These are phyloP conservation scores for Pycnonotus jocosus DNA, from an alignment of 2,113 vertebrate species.

Conservation along the genomic window DNA sequence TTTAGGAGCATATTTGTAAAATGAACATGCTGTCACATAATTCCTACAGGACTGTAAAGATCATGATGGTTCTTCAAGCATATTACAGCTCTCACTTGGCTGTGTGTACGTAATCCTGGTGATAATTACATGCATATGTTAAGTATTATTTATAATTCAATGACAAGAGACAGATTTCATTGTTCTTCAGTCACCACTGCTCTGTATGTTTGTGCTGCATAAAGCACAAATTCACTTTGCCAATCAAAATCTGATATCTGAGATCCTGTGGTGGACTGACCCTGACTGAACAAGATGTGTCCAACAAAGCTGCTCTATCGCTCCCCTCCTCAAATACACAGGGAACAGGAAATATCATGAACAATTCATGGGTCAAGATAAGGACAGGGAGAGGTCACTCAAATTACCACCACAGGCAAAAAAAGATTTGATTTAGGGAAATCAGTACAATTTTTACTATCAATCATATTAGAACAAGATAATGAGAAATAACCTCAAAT, in stretches of 20 bases:
- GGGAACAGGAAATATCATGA: background rate
- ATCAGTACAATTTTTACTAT: background rate
- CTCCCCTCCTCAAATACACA: background rate
- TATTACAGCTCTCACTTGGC: background rate
- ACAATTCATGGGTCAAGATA: background rate
- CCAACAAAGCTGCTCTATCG: background rate
- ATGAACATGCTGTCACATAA: background rate
- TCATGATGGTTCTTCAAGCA: background rate
- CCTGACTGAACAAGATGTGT: background rate
- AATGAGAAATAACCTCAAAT: background rate
- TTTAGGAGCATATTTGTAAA: background rate
- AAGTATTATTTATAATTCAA: conserved; percentile 7
- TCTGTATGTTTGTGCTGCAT: background rate
- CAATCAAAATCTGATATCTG: background rate
- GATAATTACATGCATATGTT: background rate
- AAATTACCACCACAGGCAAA: background rate
- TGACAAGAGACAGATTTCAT: background rate
- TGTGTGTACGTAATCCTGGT: background rate
- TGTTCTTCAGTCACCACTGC: background rate
- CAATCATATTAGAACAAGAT: background rate
- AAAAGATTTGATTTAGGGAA: background rate
- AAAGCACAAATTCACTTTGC: background rate
- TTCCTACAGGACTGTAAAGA: background rate
- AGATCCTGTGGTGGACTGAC: background rate
- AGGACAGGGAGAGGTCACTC: background rate